A percentile compares a stretch with the other conserved stretches of the same genome.
These are phyloP conservation scores for Coluber constrictor DNA, from an alignment of 2,797 vertebrate species.

Conservation along the genomic window DNA sequence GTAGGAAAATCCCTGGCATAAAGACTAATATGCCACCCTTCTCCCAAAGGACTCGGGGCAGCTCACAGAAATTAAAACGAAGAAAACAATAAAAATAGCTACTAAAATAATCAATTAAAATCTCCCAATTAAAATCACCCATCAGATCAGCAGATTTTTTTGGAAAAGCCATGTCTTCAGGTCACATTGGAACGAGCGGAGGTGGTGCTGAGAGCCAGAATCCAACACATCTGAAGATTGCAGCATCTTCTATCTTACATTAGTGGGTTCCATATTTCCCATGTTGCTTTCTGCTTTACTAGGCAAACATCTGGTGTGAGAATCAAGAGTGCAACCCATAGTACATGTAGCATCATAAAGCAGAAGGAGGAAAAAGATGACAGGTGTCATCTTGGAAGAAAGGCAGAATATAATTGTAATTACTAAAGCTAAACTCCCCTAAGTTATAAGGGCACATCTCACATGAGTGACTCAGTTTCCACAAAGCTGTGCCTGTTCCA, in stretches of 20 bases:
- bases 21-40: too few relatives aligned
- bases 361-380: neutral
- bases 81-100: too few relatives aligned
- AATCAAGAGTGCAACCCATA: neutral
- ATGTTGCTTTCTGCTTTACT: neutral
- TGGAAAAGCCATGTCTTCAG: too few relatives aligned
- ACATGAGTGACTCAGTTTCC: neutral
- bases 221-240: neutral
- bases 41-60: too few relatives aligned
- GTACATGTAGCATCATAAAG: neutral
- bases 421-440: neutral
- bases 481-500: neutral
- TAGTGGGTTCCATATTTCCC: neutral
- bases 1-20: too few relatives aligned
- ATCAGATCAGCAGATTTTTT: too few relatives aligned
- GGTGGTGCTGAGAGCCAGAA: neutral
- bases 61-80: too few relatives aligned
- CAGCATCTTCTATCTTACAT: neutral
- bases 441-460: neutral
- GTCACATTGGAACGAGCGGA: too few relatives aligned
- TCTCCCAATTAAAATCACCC: too few relatives aligned
- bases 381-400: neutral
- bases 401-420: neutral
- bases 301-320: neutral
- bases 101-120: too few relatives aligned